These are phyloP conservation scores for Mola mola DNA, from an alignment of 2,113 vertebrate genomes.

Conservation along the genomic window DNA sequence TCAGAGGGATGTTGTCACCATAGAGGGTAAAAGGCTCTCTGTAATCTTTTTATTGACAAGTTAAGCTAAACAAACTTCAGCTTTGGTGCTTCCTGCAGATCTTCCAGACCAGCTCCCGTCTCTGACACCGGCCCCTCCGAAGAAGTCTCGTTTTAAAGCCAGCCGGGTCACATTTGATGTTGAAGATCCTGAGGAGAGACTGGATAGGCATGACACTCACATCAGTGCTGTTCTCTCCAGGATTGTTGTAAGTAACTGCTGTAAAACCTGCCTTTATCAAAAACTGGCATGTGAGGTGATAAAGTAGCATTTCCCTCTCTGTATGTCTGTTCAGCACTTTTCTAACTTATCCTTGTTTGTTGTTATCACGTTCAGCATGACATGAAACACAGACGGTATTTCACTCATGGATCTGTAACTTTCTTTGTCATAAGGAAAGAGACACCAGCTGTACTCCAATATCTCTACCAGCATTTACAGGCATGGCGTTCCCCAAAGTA, in stretches of 20 bases:
- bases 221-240: slow-evolving; percentile 92
- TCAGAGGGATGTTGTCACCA: slow-evolving; percentile 87
- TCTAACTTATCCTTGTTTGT: neutral
- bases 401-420: neutral
- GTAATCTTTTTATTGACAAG: no score
- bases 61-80: neutral
- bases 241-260: slow-evolving; percentile 87
- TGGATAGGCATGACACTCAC: slow-evolving; percentile 88
- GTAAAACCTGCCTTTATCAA: neutral
- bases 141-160: slow-evolving; percentile 87
- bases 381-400: no score
- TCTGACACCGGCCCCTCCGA: slow-evolving; percentile 89
- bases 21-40: slow-evolving; percentile 80
- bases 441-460: slow-evolving; percentile 87
- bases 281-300: neutral
- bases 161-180: slow-evolving; percentile 80
- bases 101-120: slow-evolving; percentile 89
- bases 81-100: slow-evolving; percentile 70
- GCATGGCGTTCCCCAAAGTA: slow-evolving; percentile 88
- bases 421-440: slow-evolving; percentile 83
- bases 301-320: neutral
- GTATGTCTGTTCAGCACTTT: neutral
- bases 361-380: no score
- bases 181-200: slow-evolving; percentile 85
- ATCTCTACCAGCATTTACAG: slow-evolving; percentile 84